These are phyloP conservation scores for Hirtodrosophila duncani DNA, from an alignment of 2,888 invertebrate genomes.

Conservation along the genomic window DNA sequence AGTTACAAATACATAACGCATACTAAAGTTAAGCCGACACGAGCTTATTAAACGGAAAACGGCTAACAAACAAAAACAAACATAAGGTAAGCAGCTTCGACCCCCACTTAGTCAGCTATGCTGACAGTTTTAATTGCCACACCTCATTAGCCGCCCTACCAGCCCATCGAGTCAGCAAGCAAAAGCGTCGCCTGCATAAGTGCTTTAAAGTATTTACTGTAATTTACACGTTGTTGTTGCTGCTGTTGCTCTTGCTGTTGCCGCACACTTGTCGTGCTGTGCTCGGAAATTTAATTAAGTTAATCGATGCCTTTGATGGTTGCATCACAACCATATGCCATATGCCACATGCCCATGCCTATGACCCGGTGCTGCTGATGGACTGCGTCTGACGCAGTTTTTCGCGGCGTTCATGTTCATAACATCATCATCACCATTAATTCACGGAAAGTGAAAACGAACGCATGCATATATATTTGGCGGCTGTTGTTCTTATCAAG, in stretches of 20 bases:
- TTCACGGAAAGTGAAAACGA: too few relatives aligned
- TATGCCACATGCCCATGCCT: too few relatives aligned
- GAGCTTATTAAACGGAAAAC: constrained; percentile 11
- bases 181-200: constrained; percentile 42
- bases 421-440: too few relatives aligned
- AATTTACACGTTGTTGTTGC: constrained; percentile 49
- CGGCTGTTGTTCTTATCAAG: too few relatives aligned
- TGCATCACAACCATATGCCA: too few relatives aligned
- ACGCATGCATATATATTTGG: too few relatives aligned
- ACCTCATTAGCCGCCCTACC: constrained; percentile 53
- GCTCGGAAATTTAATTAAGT: constrained; percentile 58
- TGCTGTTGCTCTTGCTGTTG: constrained; percentile 25
- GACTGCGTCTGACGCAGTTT: too few relatives aligned
- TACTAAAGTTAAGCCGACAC: constrained; percentile 16
- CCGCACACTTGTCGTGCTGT: constrained; percentile 4
- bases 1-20: constrained; percentile 22
- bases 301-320: constrained; percentile 59
- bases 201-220: constrained; percentile 58
- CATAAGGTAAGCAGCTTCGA: constrained; percentile 8
- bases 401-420: too few relatives aligned
- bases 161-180: background rate
- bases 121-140: constrained; percentile 59
- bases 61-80: constrained; percentile 11
- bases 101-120: constrained; percentile 24
- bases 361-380: too few relatives aligned